A percentile compares a stretch with the other conserved stretches of the same genome.
Evolutionary conservation across 2,113 vertebrate genomes (phyloP).

Genomic region (Cebidichthys violaceus): DNA sequence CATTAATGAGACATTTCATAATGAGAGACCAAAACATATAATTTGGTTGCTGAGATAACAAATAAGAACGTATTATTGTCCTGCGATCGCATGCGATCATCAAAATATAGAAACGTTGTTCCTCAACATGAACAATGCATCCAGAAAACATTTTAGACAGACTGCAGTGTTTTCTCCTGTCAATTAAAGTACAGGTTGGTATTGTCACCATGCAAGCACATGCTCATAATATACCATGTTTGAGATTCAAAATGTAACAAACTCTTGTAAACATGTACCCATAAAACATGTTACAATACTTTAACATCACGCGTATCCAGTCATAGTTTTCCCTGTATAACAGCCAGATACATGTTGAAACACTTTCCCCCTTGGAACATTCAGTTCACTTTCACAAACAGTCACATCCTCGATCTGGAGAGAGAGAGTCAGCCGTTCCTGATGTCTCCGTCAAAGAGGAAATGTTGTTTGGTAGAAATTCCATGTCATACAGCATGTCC

Average conservation of each 20-base stretch:
- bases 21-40: background rate
- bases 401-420: conserved; percentile 32
- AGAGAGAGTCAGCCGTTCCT: conserved; percentile 47
- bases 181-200: background rate
- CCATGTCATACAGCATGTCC: conserved; percentile 14
- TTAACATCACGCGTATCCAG: conserved; percentile 16
- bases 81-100: conserved; percentile 1
- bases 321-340: conserved; percentile 23
- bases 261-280: conserved; percentile 40
- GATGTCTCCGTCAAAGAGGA: conserved; percentile 33
- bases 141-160: background rate
- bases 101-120: background rate
- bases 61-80: background rate
- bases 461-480: conserved; percentile 43
- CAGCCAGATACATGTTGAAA: conserved; percentile 2
- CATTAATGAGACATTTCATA: background rate
- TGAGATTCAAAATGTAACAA: conserved; percentile 3
- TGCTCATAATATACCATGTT: background rate
- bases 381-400: conserved; percentile 55
- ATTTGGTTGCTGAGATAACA: conserved; percentile 33
- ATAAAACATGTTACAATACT: conserved; percentile 9
- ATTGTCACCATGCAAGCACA: conserved; percentile 16
- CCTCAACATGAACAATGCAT: background rate
- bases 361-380: conserved; percentile 40
- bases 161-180: background rate